Evolutionary conservation across 1,140 invertebrate species (phyloP), one percentile per base, ranked within the genome.

Genomic region (Glomeris maerens): DNA sequence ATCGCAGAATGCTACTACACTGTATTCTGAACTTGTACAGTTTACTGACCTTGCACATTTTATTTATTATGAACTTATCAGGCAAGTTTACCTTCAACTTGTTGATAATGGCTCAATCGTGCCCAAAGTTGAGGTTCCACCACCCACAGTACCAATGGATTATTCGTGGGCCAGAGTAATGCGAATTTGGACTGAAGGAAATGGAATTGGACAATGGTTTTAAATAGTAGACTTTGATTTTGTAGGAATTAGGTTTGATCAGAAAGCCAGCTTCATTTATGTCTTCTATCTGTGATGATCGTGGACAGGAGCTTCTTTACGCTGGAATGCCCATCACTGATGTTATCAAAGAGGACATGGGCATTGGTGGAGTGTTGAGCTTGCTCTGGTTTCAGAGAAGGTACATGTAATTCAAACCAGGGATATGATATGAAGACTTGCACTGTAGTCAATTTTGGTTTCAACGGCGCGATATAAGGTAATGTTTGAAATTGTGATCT

Each of bases 61-160:
- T n/a, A n/a, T n/a, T n/a, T n/a, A n/a, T 17, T 10, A 36, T 13
- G 17, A 26, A 49, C 2, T 26, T 58, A 54, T 22, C 70, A 78
- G 60, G 77, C 83, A 54, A 36, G 73, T 77, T 3, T 97, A 94
- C 68, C 69, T 79, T 31, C 74, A 79, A 40, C 70, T 98, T 27
- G 87, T 98, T 0, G 70, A 75, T 22, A 73, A 81, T 41, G 90
- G 90, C 27, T 74, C 75, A 0, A 89, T 99, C 57, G 76, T 88
- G 10, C 88, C 87, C 0, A 76, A 79, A 59, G 79, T 85, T 27
- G 96, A 99, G 72, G 76, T 91, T 27, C 87, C 94, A 20, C 95
- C 96, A 29, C 96, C 96, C 14, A 96, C 95, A 40, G 94, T 98
- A 25, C 95, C 95, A 1, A 98, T 99, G 95, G 95, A 98, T 66